phyloP scores from a whole-genome alignment of 2,113 vertebrate genomes.

The Mesocricetus auratus region DNA sequence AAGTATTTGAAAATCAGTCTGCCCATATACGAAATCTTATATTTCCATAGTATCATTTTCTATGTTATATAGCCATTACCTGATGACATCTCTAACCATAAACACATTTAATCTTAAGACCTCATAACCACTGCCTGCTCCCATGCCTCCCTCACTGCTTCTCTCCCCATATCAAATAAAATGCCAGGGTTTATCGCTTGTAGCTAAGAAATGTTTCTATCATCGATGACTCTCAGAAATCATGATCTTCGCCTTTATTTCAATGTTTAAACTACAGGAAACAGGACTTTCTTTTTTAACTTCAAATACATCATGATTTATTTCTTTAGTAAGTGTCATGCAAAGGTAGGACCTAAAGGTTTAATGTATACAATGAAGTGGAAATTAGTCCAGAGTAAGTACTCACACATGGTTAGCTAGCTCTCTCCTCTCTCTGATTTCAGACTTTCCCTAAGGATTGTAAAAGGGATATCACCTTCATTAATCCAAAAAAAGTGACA shows the following conservation, averaged over 20 bases:
- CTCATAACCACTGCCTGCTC: neutral
- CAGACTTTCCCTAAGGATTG: neutral
- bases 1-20: neutral
- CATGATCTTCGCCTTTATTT: neutral
- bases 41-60: neutral
- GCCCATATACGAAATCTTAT: neutral
- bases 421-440: neutral
- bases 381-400: neutral
- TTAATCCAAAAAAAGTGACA: neutral
- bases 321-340: neutral
- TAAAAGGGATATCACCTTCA: neutral
- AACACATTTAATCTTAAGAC: neutral
- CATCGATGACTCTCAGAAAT: neutral
- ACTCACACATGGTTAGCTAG: neutral
- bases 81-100: neutral
- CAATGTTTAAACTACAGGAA: neutral
- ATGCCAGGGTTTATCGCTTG: neutral
- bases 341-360: neutral
- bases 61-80: neutral
- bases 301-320: neutral
- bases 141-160: neutral
- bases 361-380: neutral
- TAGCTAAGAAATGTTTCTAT: neutral
- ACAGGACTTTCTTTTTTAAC: neutral
- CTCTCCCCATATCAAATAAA: neutral